Base-by-base conservation (phyloP, 2,888 invertebrate genomes). In the Pyrgus malvae region DNA sequence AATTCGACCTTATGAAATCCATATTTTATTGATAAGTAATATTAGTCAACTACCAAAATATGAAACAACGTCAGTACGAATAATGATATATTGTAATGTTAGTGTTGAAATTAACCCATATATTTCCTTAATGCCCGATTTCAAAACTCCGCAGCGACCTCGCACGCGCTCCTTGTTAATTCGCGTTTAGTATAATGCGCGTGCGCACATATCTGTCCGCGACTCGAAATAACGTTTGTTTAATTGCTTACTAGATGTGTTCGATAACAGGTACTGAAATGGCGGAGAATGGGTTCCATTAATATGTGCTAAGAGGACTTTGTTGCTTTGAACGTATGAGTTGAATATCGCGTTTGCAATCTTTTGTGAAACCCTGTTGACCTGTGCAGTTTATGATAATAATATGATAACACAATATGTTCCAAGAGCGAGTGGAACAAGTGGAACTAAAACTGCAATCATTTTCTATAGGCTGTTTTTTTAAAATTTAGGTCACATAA, bases 181-280 rank as follows among this genome's bases (percentile, higher is more conserved):
- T 53, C 45, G 51, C 38, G 48, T 54, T 54, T 40, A 35, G 48
- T 54, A 50, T 14, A 49, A 29, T 57, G 64, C 63, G 66, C 64
- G 60, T 60, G 62, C 62, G 58, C 59, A 62, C 64, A 33, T 53
- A 50, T 50, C 50, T 50, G 50, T 50, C 50, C 25, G 41, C 42
- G 35, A 25, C 27, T 17, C 35, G 25, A 42, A 42, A 50, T 33
- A 41, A 19, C 50, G 35, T 50, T 50, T 50, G 50, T 42, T 50
- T 50, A 50, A 50, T 50, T 50, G 42, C 50, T 50, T 42, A 50
- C 42, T 12, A 21, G 33, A 16, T 42, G 25, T 42, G 8, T 41
- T 41, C 9, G 14, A 9, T 14, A 8, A 8, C 2, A 4, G 17
- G 5, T 19, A 17, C n/a, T 6, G 19, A n/a, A 38, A 11, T 0